Conservation (phyloP, 1,140 invertebrate species). For the Lepeophtheirus salmonis region DNA sequence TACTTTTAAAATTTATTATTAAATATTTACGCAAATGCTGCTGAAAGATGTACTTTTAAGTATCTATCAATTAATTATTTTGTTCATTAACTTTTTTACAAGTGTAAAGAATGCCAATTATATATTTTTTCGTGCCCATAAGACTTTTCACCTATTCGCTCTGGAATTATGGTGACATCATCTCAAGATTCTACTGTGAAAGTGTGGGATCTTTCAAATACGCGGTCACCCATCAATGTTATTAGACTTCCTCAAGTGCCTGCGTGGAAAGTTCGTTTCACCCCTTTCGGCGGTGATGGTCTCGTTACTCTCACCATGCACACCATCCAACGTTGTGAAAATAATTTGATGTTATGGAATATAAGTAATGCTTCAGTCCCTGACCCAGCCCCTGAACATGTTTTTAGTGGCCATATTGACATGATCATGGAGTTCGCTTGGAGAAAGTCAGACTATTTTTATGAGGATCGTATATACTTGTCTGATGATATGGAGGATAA, state of each 20-base stretch:
- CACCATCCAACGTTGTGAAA: constrained; percentile 53
- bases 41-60: too few species aligned
- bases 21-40: too few species aligned
- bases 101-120: too few species aligned
- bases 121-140: too few species aligned
- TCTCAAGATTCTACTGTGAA: constrained; percentile 20
- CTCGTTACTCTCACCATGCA: constrained; percentile 72
- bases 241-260: background rate
- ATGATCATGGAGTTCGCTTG: constrained; percentile 87
- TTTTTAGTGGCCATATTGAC: constrained; percentile 77
- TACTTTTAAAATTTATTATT: background rate
- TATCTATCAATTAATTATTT: too few species aligned
- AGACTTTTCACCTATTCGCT: background rate
- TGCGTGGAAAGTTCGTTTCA: constrained; percentile 25
- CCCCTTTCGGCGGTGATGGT: constrained; percentile 66
- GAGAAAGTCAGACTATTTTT: constrained; percentile 33
- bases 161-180: constrained; percentile 15
- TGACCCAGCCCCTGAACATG: constrained; percentile 46
- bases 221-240: background rate
- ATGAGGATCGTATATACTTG: background rate
- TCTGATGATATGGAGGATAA: background rate
- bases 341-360: constrained; percentile 62
- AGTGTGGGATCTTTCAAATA: background rate
- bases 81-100: too few species aligned
- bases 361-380: constrained; percentile 36